Conservation (phyloP, 2,888 invertebrate genomes). For the Macaria liturata region DNA sequence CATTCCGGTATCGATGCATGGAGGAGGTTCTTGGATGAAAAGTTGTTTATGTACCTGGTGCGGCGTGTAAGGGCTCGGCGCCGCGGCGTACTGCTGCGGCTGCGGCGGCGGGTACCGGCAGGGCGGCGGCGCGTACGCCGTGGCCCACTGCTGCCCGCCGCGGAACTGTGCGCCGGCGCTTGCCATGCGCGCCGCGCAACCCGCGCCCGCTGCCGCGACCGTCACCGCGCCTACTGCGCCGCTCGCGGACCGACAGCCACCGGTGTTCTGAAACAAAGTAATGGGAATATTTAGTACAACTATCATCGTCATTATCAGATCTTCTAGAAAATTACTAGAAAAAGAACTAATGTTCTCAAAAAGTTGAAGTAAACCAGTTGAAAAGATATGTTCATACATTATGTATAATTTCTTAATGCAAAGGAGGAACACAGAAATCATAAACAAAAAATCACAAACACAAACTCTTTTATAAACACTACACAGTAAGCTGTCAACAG, state of each 20-base stretch:
- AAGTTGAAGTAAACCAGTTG: too few species aligned
- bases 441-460: too few species aligned
- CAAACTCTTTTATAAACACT: too few species aligned
- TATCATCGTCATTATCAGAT: too few species aligned
- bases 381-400: too few species aligned
- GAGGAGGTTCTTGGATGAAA: too few species aligned
- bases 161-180: conserved; percentile 80
- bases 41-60: conserved; percentile 58
- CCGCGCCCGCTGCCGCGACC: conserved; percentile 75
- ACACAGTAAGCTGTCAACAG: conserved; percentile 16
- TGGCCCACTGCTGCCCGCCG: conserved; percentile 80
- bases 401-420: too few species aligned
- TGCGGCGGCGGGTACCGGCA: conserved; percentile 81
- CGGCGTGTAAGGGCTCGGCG: conserved; percentile 72
- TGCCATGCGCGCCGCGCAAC: conserved; percentile 82
- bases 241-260: conserved; percentile 74
- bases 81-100: conserved; percentile 72
- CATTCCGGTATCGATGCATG: too few species aligned
- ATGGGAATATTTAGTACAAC: too few species aligned
- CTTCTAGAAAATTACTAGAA: too few species aligned
- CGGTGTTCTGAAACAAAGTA: conserved; percentile 62
- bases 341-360: too few species aligned
- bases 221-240: conserved; percentile 76
- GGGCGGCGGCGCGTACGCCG: conserved; percentile 78
- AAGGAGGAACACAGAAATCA: too few species aligned